A percentile compares a stretch with the other conserved stretches of the same genome.
phyloP scores from a whole-genome alignment of 2,113 vertebrate genomes.

The Fulmarus glacialis region DNA sequence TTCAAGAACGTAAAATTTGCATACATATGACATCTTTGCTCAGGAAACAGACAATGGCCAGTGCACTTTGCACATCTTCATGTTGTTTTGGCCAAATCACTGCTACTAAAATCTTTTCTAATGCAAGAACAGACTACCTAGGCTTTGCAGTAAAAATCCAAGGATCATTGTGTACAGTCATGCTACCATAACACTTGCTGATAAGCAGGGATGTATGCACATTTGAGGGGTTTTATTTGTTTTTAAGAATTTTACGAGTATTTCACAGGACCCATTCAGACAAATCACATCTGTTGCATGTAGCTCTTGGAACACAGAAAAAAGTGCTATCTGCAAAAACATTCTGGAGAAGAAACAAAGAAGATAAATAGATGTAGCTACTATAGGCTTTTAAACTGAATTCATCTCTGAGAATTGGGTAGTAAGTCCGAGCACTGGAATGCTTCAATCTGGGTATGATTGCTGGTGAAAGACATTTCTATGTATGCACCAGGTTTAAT shows the following conservation, averaged over 20 bases:
- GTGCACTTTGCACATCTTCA: not conserved
- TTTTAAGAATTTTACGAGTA: not conserved
- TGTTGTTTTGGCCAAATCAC: not conserved
- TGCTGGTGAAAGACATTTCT: not conserved
- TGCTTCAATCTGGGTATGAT: not conserved
- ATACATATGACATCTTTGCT: not conserved
- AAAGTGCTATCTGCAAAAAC: not conserved
- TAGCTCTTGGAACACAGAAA: not conserved
- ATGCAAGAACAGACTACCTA: not conserved
- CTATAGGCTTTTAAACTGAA: not conserved
- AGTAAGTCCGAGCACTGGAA: not conserved
- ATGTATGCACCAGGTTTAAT: rapidly evolving
- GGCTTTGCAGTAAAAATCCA: not conserved
- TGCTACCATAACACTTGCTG: not conserved
- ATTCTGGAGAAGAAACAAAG: not conserved
- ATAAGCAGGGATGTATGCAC: not conserved
- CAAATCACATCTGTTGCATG: not conserved
- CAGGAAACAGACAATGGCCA: not conserved
- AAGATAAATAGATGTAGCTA: not conserved
- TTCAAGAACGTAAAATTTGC: not conserved
- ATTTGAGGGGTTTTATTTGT: not conserved
- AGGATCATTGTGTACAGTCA: not conserved
- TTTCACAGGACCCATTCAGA: not conserved
- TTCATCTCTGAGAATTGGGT: not conserved
- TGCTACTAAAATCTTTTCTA: not conserved